These are phyloP conservation scores for Tamias sibiricus DNA, from an alignment of 2,113 vertebrate genomes.

Conservation along the genomic window DNA sequence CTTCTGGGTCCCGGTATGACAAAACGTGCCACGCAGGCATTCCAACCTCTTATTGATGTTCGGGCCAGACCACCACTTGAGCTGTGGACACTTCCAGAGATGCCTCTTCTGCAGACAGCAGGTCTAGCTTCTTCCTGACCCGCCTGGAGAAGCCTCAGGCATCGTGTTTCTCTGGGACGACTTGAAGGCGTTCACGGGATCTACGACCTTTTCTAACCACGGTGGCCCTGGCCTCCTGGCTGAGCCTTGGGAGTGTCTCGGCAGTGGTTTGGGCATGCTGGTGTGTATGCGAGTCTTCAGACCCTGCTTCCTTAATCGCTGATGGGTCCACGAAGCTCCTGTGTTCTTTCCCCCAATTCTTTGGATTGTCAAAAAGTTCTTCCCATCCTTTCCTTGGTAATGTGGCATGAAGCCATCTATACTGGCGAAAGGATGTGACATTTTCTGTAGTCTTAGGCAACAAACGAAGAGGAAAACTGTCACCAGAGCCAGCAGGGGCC, in stretches of 20 bases:
- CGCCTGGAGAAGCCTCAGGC: neutral
- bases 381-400: conserved; percentile 88
- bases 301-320: conserved; percentile 93
- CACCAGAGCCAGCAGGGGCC: neutral
- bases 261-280: conserved; percentile 90
- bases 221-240: neutral
- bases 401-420: conserved; percentile 87
- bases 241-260: too few species aligned
- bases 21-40: neutral
- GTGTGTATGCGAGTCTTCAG: conserved; percentile 96
- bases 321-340: conserved; percentile 93
- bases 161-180: neutral
- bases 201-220: neutral
- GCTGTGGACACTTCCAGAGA: neutral
- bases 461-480: conserved; percentile 43
- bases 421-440: conserved; percentile 51
- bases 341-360: conserved; percentile 91
- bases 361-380: conserved; percentile 94
- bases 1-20: conserved; percentile 84
- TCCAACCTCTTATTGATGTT: neutral
- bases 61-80: neutral
- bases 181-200: neutral
- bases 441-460: neutral
- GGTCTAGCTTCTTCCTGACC: neutral
- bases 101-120: neutral